A percentile compares a stretch with the other conserved stretches of the same genome.
Evolutionary conservation across 2,888 invertebrate genomes (phyloP).

Genomic region (Caenorhabditis macrosperma): DNA sequence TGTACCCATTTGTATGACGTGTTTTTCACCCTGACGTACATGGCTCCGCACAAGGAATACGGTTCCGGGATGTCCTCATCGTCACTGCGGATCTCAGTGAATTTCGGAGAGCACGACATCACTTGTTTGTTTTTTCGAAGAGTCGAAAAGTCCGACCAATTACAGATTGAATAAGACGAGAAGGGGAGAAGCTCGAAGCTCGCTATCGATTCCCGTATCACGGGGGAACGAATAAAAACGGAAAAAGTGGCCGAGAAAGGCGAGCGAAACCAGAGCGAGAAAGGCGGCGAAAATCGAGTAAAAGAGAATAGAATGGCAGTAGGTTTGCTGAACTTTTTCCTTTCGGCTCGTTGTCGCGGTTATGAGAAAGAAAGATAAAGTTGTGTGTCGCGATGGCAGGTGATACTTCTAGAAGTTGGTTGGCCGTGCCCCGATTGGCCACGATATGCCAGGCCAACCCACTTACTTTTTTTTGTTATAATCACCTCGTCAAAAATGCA

Average conservation of each 20-base stretch:
- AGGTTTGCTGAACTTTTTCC: conserved; percentile 5
- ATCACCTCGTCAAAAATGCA: neutral
- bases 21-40: neutral
- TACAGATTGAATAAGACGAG: no score
- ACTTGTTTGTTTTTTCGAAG: no score
- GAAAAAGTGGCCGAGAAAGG: neutral
- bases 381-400: neutral
- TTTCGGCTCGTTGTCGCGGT: neutral
- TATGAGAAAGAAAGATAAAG: neutral
- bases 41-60: neutral
- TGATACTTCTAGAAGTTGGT: neutral
- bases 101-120: neutral
- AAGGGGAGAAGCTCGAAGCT: no score
- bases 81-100: neutral
- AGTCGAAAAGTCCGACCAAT: no score
- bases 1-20: neutral
- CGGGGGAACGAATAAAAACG: no score
- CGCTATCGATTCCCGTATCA: no score
- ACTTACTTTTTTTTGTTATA: neutral
- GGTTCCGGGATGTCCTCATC: neutral
- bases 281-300: no score
- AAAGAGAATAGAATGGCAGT: neutral
- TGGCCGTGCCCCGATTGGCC: neutral
- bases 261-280: neutral
- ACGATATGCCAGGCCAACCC: no score